These are phyloP conservation scores for Parnassius orleans DNA, from an alignment of 2,888 invertebrate genomes.

Conservation along the genomic window DNA sequence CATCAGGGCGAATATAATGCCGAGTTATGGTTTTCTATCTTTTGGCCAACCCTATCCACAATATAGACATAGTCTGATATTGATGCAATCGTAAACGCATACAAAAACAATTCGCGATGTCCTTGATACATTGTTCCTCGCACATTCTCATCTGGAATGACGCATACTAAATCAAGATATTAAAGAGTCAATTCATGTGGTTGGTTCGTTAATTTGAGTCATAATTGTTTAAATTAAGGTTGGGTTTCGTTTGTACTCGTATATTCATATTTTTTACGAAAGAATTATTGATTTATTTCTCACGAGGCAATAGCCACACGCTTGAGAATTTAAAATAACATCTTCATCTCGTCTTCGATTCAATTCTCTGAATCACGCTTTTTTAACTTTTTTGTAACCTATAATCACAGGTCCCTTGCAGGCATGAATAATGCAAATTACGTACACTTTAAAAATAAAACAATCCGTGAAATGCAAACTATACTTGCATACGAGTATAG, in stretches of 20 bases:
- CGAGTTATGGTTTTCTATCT: too few species aligned
- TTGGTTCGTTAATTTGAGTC: slow-evolving; percentile 10
- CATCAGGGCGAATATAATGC: too few species aligned
- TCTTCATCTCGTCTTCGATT: slow-evolving; percentile 30
- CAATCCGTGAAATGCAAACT: too few species aligned
- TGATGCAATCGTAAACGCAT: slow-evolving; percentile 39
- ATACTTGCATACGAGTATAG: too few species aligned
- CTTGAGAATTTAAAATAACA: slow-evolving; percentile 31
- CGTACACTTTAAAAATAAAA: too few species aligned
- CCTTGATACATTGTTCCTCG: slow-evolving; percentile 69
- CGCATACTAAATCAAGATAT: slow-evolving; percentile 43
- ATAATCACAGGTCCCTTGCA: too few species aligned
- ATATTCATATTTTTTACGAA: not conserved
- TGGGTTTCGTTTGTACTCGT: not conserved
- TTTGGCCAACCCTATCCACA: too few species aligned
- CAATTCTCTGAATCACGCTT: slow-evolving; percentile 26
- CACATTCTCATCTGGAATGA: slow-evolving; percentile 62
- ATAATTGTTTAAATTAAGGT: not conserved
- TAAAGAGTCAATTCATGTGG: slow-evolving; percentile 7
- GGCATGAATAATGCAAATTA: too few species aligned
- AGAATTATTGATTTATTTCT: slow-evolving; percentile 24
- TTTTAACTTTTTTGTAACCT: slow-evolving; percentile 9
- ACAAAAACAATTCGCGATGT: slow-evolving; percentile 53
- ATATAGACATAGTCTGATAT: slow-evolving; percentile 19
- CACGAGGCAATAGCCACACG: slow-evolving; percentile 29